phyloP scores from a whole-genome alignment of 2,888 invertebrate genomes.

The Halictus quadricinctus region DNA sequence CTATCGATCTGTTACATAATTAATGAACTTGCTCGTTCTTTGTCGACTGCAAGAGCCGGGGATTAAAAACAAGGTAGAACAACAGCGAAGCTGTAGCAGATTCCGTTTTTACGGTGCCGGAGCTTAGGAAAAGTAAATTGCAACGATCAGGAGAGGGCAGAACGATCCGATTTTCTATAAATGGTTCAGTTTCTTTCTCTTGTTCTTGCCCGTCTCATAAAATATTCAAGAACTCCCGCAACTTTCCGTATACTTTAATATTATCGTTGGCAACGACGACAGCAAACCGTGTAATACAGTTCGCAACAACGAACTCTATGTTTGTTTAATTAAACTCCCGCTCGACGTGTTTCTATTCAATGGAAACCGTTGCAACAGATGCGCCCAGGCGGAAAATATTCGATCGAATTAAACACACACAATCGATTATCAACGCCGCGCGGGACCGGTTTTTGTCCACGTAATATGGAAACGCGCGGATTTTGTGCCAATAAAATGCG shows the following conservation, averaged over 20 bases:
- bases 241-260: neutral
- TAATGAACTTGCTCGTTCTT: conserved; percentile 33
- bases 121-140: conserved; percentile 30
- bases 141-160: neutral
- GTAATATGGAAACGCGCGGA: neutral
- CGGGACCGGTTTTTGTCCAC: neutral
- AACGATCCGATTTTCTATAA: conserved; percentile 6
- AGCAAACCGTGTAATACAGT: neutral
- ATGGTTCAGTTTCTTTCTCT: neutral
- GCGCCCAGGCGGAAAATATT: neutral
- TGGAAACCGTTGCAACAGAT: neutral
- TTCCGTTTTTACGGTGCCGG: neutral
- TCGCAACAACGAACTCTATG: neutral
- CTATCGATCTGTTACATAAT: conserved; percentile 48
- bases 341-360: neutral
- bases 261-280: neutral
- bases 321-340: conserved; percentile 7
- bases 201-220: neutral
- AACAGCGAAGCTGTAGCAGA: conserved; percentile 3
- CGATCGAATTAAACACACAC: neutral
- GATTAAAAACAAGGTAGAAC: conserved; percentile 10
- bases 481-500: neutral
- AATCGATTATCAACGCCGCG: neutral
- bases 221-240: neutral
- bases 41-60: conserved; percentile 5